Base-by-base conservation (phyloP, 2,797 vertebrate genomes). In the Parambassis ranga region DNA sequence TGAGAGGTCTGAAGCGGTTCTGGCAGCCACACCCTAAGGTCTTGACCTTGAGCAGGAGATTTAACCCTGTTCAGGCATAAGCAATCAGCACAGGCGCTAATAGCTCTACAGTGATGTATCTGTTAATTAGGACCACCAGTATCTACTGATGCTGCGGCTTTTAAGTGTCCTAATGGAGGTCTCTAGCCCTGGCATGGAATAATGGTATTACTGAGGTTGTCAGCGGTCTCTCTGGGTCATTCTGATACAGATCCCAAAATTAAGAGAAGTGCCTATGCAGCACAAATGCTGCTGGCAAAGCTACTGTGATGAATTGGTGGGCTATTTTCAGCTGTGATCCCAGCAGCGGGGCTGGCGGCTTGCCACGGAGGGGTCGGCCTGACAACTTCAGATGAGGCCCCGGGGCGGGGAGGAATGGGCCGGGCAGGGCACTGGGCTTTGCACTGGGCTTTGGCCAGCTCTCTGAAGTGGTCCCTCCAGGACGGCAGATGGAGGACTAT, bases 261-360 rank as follows among this genome's bases (percentile, higher is more conserved):
- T 74, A 77, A 69, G 66, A 46, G 42, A 77, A 81, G 71, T 80
- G 85, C 77, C 75, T 53, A 77, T 63, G 62, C 65, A 78, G 81
- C 85, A 80, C 41, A 68, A 78, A 65, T 3, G 26, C 69, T 58
- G 55, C 70, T 82, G 79, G 68, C 76, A 60, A n/a, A 60, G 66
- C 65, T 55, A 20, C 65, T 7, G 57, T 88, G 89, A 92, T 91
- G 77, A 91, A 90, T 88, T 68, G 72, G 65, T 53, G 50, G 47
- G 85, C 75, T 92, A 91, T 92, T 92, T 91, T 89, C 74, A 82
- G 89, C 77, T 33, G 58, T 14, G 75, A 75, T 86, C 73, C 68
- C 80, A 65, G 71, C 74, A 65, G 80, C 39, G 46, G n/a, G 19
- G 55, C 70, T 90, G 89, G 88, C 82, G 10, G 57, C 1, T 16